Conservation (phyloP, 2,113 vertebrate species). For the Anthoscopus minutus region DNA sequence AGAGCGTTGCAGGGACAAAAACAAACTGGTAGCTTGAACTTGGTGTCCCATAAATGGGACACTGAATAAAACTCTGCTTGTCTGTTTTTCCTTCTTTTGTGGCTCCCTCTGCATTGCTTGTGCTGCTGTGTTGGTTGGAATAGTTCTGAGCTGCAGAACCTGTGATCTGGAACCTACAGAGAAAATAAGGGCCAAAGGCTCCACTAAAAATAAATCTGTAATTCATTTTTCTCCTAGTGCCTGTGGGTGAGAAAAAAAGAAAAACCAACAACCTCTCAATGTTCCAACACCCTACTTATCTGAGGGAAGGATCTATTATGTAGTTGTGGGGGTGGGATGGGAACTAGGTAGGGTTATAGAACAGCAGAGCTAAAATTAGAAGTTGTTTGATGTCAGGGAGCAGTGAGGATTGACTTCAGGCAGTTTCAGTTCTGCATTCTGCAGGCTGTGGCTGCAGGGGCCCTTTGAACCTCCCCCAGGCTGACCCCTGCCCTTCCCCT, state of each 20-base stretch:
- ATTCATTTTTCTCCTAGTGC: constrained; percentile 46
- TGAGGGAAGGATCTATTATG: constrained; percentile 53
- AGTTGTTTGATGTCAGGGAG: constrained; percentile 36
- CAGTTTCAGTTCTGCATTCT: neutral
- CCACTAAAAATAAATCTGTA: constrained; percentile 50
- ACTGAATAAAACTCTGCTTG: neutral
- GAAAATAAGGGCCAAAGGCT: constrained; percentile 33
- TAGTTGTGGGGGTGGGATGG: constrained; percentile 46
- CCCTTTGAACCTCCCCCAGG: neutral
- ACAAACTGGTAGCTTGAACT: neutral
- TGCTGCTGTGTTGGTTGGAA: neutral
- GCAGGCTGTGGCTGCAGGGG: neutral
- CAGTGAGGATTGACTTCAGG: neutral
- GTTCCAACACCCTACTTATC: constrained; percentile 56
- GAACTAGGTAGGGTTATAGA: constrained; percentile 55
- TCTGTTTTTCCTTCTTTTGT: neutral
- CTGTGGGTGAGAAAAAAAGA: constrained; percentile 20
- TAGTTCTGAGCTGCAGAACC: neutral
- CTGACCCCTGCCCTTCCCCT: neutral
- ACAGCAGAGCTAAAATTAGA: constrained; percentile 51
- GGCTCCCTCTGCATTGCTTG: neutral
- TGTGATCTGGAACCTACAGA: neutral
- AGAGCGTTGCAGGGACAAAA: neutral
- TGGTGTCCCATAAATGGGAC: neutral
- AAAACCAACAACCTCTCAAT: neutral